phyloP scores from a whole-genome alignment of 2,888 invertebrate genomes.

The Drosophila imparisetae region DNA sequence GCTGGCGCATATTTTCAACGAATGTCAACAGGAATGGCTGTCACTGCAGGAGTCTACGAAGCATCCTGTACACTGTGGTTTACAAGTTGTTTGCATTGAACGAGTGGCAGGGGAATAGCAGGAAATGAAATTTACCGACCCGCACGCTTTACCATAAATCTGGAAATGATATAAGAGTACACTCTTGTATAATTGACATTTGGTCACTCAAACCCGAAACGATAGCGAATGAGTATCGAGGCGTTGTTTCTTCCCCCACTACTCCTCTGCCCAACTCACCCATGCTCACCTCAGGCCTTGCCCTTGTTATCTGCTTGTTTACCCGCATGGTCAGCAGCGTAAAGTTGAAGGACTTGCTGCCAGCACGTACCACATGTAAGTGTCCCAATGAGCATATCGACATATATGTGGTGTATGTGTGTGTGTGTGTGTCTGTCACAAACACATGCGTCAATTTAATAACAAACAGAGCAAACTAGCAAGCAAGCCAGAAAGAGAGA shows the following conservation, averaged over 20 bases:
- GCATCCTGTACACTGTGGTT: slow-evolving; percentile 19
- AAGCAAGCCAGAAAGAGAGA: slow-evolving; percentile 7
- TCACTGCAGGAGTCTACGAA: slow-evolving; percentile 54
- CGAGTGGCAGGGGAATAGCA: slow-evolving; percentile 2
- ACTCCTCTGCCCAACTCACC: too few relatives aligned
- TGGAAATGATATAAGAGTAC: slow-evolving; percentile 78
- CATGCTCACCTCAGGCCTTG: background rate
- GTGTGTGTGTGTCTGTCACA: slow-evolving; percentile 41
- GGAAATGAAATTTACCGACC: background rate
- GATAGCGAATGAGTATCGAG: slow-evolving; percentile 51
- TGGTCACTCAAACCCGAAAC: slow-evolving; percentile 68
- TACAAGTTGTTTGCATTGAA: slow-evolving; percentile 44
- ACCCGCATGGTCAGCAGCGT: slow-evolving; percentile 41
- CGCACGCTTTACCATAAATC: slow-evolving; percentile 61
- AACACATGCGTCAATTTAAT: slow-evolving; percentile 70
- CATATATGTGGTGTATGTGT: slow-evolving; percentile 1
- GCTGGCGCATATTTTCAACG: slow-evolving; percentile 54
- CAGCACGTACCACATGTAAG: slow-evolving; percentile 57
- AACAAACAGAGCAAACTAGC: slow-evolving; percentile 44
- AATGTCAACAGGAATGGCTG: slow-evolving; percentile 72
- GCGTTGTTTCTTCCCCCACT: background rate
- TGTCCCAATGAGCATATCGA: slow-evolving; percentile 32
- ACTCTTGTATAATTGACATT: slow-evolving; percentile 76
- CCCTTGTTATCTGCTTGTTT: slow-evolving; percentile 25
- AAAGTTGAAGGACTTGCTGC: slow-evolving; percentile 47